These are phyloP conservation scores for Spongilla lacustris DNA, from an alignment of 37 sponge, comb jelly and placozoan species.

Conservation along the genomic window DNA sequence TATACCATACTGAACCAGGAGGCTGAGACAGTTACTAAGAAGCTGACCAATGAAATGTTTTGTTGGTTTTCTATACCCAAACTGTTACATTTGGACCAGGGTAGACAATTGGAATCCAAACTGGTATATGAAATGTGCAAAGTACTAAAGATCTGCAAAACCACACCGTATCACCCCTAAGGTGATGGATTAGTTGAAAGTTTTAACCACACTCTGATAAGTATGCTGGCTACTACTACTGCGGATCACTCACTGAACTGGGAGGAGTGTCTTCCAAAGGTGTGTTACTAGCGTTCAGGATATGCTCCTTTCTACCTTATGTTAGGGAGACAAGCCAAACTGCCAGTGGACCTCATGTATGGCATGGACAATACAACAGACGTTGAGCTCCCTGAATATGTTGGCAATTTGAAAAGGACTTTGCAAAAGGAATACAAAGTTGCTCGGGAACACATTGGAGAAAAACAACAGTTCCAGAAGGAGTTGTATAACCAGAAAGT, in stretches of 20 bases:
- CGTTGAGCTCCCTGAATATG: slow-evolving; percentile 12
- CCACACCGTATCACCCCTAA: slow-evolving; percentile 62
- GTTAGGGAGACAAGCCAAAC: slow-evolving; percentile 51
- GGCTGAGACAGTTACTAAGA: slow-evolving; percentile 50
- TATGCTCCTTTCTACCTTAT: slow-evolving; percentile 47
- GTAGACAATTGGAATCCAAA: slow-evolving; percentile 49
- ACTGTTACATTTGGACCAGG: slow-evolving; percentile 50
- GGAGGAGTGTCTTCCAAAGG: slow-evolving; percentile 30
- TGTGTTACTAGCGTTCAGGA: slow-evolving; percentile 45
- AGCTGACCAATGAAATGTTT: slow-evolving; percentile 39
- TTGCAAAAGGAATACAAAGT: slow-evolving; percentile 18
- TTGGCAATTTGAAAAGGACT: background rate
- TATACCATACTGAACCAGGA: slow-evolving; percentile 67
- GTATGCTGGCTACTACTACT: slow-evolving; percentile 22
- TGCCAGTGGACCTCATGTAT: slow-evolving; percentile 38
- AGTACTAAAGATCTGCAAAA: slow-evolving; percentile 38
- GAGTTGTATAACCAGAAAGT: slow-evolving; percentile 31
- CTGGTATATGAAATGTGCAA: slow-evolving; percentile 39
- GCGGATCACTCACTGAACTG: slow-evolving; percentile 12
- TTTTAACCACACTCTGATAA: slow-evolving; percentile 44
- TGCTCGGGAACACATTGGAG: background rate
- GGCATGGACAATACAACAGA: background rate
- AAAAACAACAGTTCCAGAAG: slow-evolving; percentile 10
- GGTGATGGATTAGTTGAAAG: slow-evolving; percentile 67
- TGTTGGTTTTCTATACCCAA: slow-evolving; percentile 55